Evolutionary conservation across 2,888 invertebrate genomes (phyloP), one percentile per base, ranked within the genome.

Genomic region (Drosophila parthenogenetica): DNA sequence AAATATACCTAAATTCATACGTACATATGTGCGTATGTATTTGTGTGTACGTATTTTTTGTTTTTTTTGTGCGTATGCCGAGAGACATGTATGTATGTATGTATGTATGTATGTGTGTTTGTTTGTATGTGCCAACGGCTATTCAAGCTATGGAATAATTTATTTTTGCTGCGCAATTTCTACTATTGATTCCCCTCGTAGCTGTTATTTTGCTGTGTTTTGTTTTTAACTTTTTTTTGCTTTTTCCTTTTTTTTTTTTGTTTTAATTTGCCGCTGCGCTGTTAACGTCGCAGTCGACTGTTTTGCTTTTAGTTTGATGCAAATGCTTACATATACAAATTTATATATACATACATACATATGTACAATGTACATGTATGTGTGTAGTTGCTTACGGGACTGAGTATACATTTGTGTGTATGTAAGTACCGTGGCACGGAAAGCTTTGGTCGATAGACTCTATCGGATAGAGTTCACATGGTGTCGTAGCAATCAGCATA

Each of bases 151-250:
- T 87, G 81, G 85, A 81, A 87, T 79, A 75, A 77, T 74, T 87
- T 77, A 57, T 67, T 77, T 81, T 77, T 79, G 64, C 87, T 83
- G 83, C 83, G 83, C 83, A 83, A 85, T 83, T 83, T 83, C 85
- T 79, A 64, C 69, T 77, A 85, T 85, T 84, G 79, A 79, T 87
- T 81, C 69, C 68, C 65, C 68, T 68, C 29, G 57, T 53, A 61
- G 54, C 42, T 68, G 50, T 51, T 66, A 17, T 55, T 58, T 55
- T 59, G 70, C 51, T 68, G 39, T 57, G 22, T 25, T 67, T 63
- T 77, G 67, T 39, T 49, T 68, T 74, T 58, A 46, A 45, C 29
- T 8, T 29, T 29, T 29, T 29, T 66, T 61, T 64, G n/a, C 57
- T 58, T 45, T 57, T 35, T 22, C 35, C 35, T 57, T 57, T 64